Base-by-base conservation (phyloP, 2,113 vertebrate genomes). In the Brevimyrus niger region DNA sequence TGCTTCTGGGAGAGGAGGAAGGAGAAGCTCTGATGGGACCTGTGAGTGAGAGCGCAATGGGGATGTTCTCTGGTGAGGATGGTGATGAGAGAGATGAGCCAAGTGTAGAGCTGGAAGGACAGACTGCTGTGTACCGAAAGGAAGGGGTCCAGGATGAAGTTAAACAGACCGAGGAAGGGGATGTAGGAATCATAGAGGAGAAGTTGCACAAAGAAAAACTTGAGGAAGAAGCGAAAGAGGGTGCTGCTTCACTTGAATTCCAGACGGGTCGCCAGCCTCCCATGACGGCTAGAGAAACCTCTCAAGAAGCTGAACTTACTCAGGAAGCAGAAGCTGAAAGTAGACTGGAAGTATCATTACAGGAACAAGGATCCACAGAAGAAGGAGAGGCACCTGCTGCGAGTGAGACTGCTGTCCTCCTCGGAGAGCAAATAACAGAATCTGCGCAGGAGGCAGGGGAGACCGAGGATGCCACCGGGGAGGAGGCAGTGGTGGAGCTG, bases 151-250 rank as follows among this genome's bases (percentile, higher is more conserved):
- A 87, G 35, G 35, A 61, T 21, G 87, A 87, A n/a, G 55, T 6
- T 31, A 51, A 90, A 86, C 82, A 88, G 85, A n/a, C 53, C 9
- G 91, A 93, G 90, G 92, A 93, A 0, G 51, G 89, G 1, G 88
- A 13, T 38, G 55, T 50, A 13, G 91, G 90, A 46, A 5, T 89
- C 6, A 23, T 88, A 3, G 89, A 89, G 86, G 93, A 94, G 17
- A 88, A 65, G 1, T 48, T 55, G 27, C 88, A 88, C 10, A 46
- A 51, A 35, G 88, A 88, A 27, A 65, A 69, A 80, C 83, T 50
- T 42, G 89, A 19, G 86, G 94, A 95, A 23, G 92, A 90, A 21
- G 92, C 90, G n/a, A 89, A 44, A 0, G 89, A 46, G 0, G 87
- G 15, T 87, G 31, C 11, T 38, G 55, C 83, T 50, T 19, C 61